Evolutionary conservation across 2,888 invertebrate genomes (phyloP).

Genomic region (Lepetodrilus schrolli): DNA sequence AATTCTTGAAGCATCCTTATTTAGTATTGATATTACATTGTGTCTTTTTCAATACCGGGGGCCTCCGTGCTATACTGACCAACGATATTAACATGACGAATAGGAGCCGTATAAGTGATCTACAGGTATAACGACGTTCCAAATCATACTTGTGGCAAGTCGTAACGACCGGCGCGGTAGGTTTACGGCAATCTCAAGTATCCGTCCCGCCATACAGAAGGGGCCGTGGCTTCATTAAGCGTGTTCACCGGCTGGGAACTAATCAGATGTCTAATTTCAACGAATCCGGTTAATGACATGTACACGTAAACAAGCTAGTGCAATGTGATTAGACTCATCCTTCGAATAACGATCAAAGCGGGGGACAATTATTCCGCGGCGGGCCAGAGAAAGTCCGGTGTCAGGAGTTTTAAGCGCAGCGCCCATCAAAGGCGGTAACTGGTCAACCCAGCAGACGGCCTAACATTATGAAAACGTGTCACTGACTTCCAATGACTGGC

Average conservation of each 20-base stretch:
- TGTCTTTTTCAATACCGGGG: too few species aligned
- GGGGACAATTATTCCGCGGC: constrained; percentile 8
- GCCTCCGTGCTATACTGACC: too few species aligned
- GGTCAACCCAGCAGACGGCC: neutral
- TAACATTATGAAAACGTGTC: constrained; percentile 24
- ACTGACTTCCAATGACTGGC: constrained; percentile 3
- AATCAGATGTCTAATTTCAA: constrained; percentile 25
- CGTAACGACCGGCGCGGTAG: too few species aligned
- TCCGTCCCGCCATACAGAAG: too few species aligned
- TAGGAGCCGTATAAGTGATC: too few species aligned
- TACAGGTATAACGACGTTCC: too few species aligned
- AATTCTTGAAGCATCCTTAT: too few species aligned
- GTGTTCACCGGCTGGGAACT: constrained; percentile 5
- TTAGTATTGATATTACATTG: too few species aligned
- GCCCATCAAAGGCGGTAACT: constrained; percentile 3
- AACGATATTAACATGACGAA: too few species aligned
- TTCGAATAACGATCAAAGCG: constrained; percentile 25
- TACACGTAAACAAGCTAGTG: constrained; percentile 17
- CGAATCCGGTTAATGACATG: constrained; percentile 25
- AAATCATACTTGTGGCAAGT: too few species aligned
- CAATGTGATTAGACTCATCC: constrained; percentile 21
- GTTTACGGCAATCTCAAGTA: too few species aligned
- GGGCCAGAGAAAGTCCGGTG: neutral
- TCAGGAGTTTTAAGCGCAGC: neutral
- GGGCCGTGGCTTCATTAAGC: constrained; percentile 22